Evolutionary conservation across 1,140 invertebrate genomes (phyloP), one percentile per base, ranked within the genome.

Genomic region (Atopsyche davidsoni): DNA sequence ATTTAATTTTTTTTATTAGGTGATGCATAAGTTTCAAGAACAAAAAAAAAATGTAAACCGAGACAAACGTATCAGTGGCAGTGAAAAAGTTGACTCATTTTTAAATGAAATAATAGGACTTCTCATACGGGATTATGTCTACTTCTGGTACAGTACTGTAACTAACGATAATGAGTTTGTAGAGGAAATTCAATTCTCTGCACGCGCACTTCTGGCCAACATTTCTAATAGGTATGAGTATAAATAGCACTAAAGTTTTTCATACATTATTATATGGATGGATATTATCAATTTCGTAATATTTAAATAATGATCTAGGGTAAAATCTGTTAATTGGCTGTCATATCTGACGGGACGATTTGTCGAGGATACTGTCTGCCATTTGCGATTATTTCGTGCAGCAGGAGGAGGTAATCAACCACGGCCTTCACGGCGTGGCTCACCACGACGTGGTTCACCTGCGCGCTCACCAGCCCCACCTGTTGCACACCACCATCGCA

Each of bases 251-350:
- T 18, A 31, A 53, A 25, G 10, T 25, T 50, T 58, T 61, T 45
- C 17, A 43, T 47, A 52, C 34, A 17, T 36, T n/a, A 9, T 36
- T 17, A 36, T 4, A 36, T 6, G 16, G 13, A 4, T 14, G 7
- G 14, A 13, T 41, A 41, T 21, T 41, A 18, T 4, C 10, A 41
- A 6, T 17, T 41, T 6, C 9, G 14, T 41, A 41, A 41, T 28
- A n/a, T 28, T n/a, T 7, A 35, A 35, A 14, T 14, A n/a, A 4
- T 14, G 17, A 14, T 46, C 17, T 7, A 91, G 89, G 64, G 78
- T 92, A 23, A 91, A 92, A 75, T 80, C 87, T 63, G 81, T 92
- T 3, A 88, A 94, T 70, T 93, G 91, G 89, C 85, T 92, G 59
- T 82, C 87, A 11, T 85, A 89, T 57, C 75, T 95, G 41, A 92